Percentiles rank a stretch among this genome's conserved stretches.
Evolutionary conservation across 2,113 vertebrate genomes (phyloP).

Genomic region (Polypterus bichir): DNA sequence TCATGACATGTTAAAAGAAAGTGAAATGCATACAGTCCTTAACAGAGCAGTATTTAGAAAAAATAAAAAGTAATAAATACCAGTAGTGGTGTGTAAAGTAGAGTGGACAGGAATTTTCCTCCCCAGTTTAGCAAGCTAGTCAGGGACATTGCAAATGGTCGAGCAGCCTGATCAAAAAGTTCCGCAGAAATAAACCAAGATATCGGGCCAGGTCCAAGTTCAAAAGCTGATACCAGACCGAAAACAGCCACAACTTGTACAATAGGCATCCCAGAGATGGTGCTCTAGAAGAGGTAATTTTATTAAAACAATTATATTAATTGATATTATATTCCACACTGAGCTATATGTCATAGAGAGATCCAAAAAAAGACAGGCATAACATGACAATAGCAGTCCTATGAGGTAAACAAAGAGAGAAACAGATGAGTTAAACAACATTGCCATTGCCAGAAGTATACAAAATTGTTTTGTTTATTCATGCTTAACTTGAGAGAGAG

Average conservation of each 20-base stretch:
- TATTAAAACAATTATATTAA: background rate
- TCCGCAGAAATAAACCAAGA: slow-evolving; percentile 49
- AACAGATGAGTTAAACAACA: too few relatives aligned
- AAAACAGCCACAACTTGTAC: slow-evolving; percentile 44
- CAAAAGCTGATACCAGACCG: slow-evolving; percentile 43
- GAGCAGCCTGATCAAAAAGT: slow-evolving; percentile 41
- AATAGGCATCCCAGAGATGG: slow-evolving; percentile 32
- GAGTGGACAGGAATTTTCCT: slow-evolving; percentile 45
- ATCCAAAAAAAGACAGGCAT: too few relatives aligned
- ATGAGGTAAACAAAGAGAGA: too few relatives aligned
- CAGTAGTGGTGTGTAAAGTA: slow-evolving; percentile 41
- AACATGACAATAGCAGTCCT: too few relatives aligned
- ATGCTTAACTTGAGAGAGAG: too few relatives aligned
- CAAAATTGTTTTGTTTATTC: too few relatives aligned
- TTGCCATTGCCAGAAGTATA: too few relatives aligned
- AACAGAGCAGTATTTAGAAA: background rate
- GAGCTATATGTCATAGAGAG: rapidly evolving
- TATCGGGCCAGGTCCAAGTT: slow-evolving; percentile 40
- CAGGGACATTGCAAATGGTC: slow-evolving; percentile 46
- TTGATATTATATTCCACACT: background rate
- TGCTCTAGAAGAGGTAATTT: slow-evolving; percentile 20
- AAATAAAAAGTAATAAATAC: slow-evolving; percentile 8
- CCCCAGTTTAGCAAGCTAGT: slow-evolving; percentile 51
- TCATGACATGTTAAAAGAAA: background rate
- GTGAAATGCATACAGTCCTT: background rate